Base-by-base conservation (phyloP, 2,797 vertebrate species). In the Anguilla megastoma region DNA sequence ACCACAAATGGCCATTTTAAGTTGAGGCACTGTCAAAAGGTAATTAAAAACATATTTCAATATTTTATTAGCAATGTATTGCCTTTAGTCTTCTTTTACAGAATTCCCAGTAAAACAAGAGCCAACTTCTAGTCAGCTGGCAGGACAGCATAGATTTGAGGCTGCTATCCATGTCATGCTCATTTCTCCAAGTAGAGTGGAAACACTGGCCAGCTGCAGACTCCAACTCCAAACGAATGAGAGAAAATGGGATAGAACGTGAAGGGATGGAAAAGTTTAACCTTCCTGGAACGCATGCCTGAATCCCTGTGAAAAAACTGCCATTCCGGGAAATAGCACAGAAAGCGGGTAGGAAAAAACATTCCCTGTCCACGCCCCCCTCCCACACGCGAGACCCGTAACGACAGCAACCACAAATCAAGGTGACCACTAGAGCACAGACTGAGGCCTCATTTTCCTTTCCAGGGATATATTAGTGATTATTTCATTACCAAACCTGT, bases 401-500 rank as follows among this genome's bases (percentile, higher is more conserved):
- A 56, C 10, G n/a, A 33, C 27, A 56, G 30, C 48, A 12, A 54
- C 52, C 83, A 85, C 83, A 85, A 33, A 85, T 33, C 83, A 85
- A 85, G 27, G 83, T 58, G 83, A 85, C 83, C 83, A 16, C 48
- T 18, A 16, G n/a, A 54, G 27, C 48, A 33, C 16, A 8, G 48
- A 56, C 12, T 54, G 83, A 30, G 27, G 83, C 24, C 74, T 76
- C 74, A 76, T 76, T 76, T 3, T 76, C 50, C 27, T 18, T 56
- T n/a, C 54, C 83, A 58, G 27, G 83, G 52, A 85, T 56, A 85
- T 85, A 85, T 85, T 54, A 56, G 54, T 33, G 30, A 85, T 85
- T 85, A 85, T 85, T 85, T 85, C 27, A 58, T 85, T 54, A 85
- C 83, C 48, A 85, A 58, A 54, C 54, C 83, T 85, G 52, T 27